Evolutionary conservation across 2,797 vertebrate genomes (phyloP), one percentile per base, ranked within the genome.

Genomic region (Cyprinodon diabolis): DNA sequence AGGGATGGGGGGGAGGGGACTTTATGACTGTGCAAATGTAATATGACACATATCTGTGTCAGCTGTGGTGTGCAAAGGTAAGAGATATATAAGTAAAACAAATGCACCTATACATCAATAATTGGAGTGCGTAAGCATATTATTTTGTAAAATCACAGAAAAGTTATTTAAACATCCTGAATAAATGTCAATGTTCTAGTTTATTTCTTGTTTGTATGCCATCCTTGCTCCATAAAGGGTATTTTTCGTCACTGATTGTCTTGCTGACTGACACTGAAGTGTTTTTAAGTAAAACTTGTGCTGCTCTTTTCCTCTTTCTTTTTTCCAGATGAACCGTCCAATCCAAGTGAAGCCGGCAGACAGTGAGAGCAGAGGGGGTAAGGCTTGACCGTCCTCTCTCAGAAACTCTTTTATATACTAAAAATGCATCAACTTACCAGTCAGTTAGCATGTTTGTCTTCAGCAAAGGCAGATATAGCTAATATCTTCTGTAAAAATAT

Each of bases 321-420:
- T 48, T 74, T 76, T 95, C 72, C 95, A 99, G 98, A 99, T 99
- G 98, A 98, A 98, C 65, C 96, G 98, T 14, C 98, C 98, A 5
- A 99, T 99, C 93, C 98, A 99, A 93, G 98, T 99, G 96, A 99
- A 99, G 75, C 98, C 98, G 0, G 98, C 98, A 0, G 98, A 99
- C 96, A 99, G 98, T 49, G 98, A 99, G 90, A 98, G 97, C 88
- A 96, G 98, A 93, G 98, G 98, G 96, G 98, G 98, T 99, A 97
- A 96, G 88, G 87, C 77, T 81, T 76, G 83, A 84, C 82, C 78
- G 81, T 71, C 77, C 78, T 49, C 52, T 74, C 54, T 57, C 57
- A 66, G 23, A 66, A 74, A 71, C 80, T 69, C 87, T 81, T 82
- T 79, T 86, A 90, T 69, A 62, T 4, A 25, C 45, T 43, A 48